Evolutionary conservation across 1,140 invertebrate species (phyloP).

Genomic region (Listronotus oregonensis): DNA sequence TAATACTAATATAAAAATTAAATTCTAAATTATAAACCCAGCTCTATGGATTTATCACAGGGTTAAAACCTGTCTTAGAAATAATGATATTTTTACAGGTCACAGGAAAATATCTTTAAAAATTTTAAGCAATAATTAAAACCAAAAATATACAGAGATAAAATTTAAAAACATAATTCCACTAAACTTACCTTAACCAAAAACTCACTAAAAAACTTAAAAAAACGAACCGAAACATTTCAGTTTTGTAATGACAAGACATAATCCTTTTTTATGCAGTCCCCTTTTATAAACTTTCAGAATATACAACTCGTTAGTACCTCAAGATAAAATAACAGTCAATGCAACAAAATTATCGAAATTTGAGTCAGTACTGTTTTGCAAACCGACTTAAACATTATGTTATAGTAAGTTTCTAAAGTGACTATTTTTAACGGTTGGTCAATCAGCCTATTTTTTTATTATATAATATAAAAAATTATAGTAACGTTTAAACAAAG

Average conservation of each 20-base stretch:
- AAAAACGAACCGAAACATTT: slow-evolving; percentile 19
- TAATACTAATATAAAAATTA: too few species aligned
- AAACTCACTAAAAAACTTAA: slow-evolving; percentile 17
- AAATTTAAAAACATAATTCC: too few species aligned
- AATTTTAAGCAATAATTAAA: too few species aligned
- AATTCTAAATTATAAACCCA: too few species aligned
- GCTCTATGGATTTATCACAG: too few species aligned
- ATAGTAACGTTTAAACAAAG: slow-evolving; percentile 23
- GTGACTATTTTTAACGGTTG: slow-evolving; percentile 31
- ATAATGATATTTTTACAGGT: too few species aligned
- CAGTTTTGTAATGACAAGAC: slow-evolving; percentile 15
- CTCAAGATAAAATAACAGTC: background rate
- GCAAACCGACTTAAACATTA: slow-evolving; percentile 22
- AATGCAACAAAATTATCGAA: slow-evolving; percentile 14
- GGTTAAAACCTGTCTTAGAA: too few species aligned
- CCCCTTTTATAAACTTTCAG: too few species aligned
- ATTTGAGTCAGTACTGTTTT: slow-evolving; percentile 25
- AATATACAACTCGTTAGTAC: too few species aligned
- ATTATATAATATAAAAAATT: slow-evolving; percentile 30
- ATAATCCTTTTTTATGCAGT: too few species aligned
- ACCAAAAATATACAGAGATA: too few species aligned
- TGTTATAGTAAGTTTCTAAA: slow-evolving; percentile 26
- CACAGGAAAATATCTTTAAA: too few species aligned
- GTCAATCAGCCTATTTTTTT: slow-evolving; percentile 27
- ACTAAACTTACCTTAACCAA: slow-evolving; percentile 10